Conservation (phyloP, 2,888 invertebrate genomes). For the Sinohyriopsis cumingii region DNA sequence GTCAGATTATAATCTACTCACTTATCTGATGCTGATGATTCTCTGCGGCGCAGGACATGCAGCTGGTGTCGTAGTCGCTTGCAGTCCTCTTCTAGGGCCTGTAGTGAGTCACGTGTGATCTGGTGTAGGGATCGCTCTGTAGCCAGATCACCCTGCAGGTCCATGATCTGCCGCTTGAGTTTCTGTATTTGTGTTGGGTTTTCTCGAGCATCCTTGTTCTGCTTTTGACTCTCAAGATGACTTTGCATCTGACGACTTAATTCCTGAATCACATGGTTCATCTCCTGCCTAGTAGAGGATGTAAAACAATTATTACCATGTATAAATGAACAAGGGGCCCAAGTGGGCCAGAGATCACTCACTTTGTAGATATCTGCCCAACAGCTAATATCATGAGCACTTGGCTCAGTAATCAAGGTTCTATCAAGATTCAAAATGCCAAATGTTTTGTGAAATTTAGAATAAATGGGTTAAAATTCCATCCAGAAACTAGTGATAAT, state of each 20-base stretch:
- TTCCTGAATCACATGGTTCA: slow-evolving; percentile 62
- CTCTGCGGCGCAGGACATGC: slow-evolving; percentile 39
- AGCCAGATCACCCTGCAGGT: slow-evolving; percentile 58
- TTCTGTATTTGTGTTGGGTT: slow-evolving; percentile 30
- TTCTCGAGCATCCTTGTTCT: not conserved
- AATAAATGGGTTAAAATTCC: too few species aligned
- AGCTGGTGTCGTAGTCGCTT: slow-evolving; percentile 58
- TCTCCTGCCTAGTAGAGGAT: slow-evolving; percentile 50
- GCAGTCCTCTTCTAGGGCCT: slow-evolving; percentile 65
- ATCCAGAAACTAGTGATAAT: too few species aligned
- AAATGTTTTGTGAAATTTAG: too few species aligned
- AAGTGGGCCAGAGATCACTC: too few species aligned
- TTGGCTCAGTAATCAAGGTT: too few species aligned
- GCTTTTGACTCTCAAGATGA: slow-evolving; percentile 51
- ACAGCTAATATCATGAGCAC: too few species aligned
- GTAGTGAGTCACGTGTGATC: slow-evolving; percentile 61
- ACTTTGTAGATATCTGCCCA: too few species aligned
- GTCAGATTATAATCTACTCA: slow-evolving; percentile 22
- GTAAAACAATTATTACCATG: too few species aligned
- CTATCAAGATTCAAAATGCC: too few species aligned
- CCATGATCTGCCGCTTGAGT: slow-evolving; percentile 49
- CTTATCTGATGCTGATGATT: slow-evolving; percentile 50
- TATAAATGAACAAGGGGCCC: too few species aligned
- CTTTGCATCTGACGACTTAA: slow-evolving; percentile 57
- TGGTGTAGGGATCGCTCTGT: slow-evolving; percentile 65